Evolutionary conservation across 1,140 invertebrate species (phyloP), one percentile per base, ranked within the genome.

Genomic region (Ptiloglossa arizonensis): DNA sequence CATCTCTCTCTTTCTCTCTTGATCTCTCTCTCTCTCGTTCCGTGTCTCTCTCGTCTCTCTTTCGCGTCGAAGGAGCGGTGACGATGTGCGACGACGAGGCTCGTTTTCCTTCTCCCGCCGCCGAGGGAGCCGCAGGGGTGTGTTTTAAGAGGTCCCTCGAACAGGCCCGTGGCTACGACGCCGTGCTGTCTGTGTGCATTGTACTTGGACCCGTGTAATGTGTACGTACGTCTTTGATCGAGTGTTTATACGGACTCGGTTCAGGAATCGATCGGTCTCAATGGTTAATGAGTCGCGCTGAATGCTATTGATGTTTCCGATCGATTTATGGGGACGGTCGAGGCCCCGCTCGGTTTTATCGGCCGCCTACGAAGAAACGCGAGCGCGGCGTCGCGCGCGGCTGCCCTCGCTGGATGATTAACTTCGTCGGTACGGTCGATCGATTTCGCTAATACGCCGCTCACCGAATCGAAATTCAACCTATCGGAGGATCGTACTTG

Each of bases 141-240:
- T 89, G 88, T 88, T 89, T 89, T 86, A 86, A 88, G 87, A 89
- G 87, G 82, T 85, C 83, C 85, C 84, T 79, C 78, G 50, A 82
- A 82, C 86, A 85, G 77, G 76, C 71, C 64, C 67, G 46, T 69
- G 76, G 71, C 71, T 66, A 77, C 82, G 67, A 69, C 46, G 73
- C 72, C 73, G 70, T n/a, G 62, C 73, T 77, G 79, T 66, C 68
- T 72, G 70, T 83, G 62, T 84, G 71, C 80, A 74, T 77, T 66
- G 71, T 85, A 83, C 82, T 84, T 84, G 82, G 72, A n/a, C 60
- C 56, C 78, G 82, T 83, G 78, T 85, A 85, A 85, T 82, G 82
- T 81, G 79, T 79, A 85, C 83, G 79, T 62, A 67, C 82, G 79
- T 85, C 73, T 85, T 83, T 82, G 83, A 64, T 56, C 73, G 79